phyloP scores from a whole-genome alignment of 2,888 invertebrate species.

The Apomyelois bistriatella region DNA sequence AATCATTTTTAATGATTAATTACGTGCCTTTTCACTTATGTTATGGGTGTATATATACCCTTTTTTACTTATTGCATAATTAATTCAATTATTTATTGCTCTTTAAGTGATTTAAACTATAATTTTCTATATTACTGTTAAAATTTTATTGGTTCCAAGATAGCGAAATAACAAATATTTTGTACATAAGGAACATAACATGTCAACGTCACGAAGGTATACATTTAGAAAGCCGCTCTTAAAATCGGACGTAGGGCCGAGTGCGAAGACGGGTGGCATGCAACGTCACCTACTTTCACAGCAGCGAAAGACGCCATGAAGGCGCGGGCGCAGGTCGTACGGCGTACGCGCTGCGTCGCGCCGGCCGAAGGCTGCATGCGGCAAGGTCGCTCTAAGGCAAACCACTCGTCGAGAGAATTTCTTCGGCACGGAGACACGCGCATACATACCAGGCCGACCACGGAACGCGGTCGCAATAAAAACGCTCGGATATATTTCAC shows the following conservation, averaged over 20 bases:
- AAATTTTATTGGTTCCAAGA: no score
- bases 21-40: constrained; percentile 8
- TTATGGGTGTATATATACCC: neutral
- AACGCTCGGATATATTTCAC: constrained; percentile 78
- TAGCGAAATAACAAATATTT: no score
- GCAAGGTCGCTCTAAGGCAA: constrained; percentile 78
- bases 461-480: constrained; percentile 73
- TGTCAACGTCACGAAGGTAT: constrained; percentile 23
- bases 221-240: constrained; percentile 66
- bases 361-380: constrained; percentile 39
- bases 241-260: constrained; percentile 54
- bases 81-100: neutral
- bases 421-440: constrained; percentile 67
- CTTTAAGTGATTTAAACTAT: neutral
- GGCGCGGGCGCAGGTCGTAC: constrained; percentile 14
- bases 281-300: constrained; percentile 71
- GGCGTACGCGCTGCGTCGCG: constrained; percentile 13
- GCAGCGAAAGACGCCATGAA: constrained; percentile 37
- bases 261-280: constrained; percentile 42
- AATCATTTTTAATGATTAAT: constrained; percentile 25
- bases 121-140: no score
- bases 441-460: constrained; percentile 64
- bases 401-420: constrained; percentile 75
- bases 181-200: neutral
- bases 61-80: neutral